Evolutionary conservation across 2,888 invertebrate genomes (phyloP), one percentile per base, ranked within the genome.

Genomic region (Nomada ruficornis): DNA sequence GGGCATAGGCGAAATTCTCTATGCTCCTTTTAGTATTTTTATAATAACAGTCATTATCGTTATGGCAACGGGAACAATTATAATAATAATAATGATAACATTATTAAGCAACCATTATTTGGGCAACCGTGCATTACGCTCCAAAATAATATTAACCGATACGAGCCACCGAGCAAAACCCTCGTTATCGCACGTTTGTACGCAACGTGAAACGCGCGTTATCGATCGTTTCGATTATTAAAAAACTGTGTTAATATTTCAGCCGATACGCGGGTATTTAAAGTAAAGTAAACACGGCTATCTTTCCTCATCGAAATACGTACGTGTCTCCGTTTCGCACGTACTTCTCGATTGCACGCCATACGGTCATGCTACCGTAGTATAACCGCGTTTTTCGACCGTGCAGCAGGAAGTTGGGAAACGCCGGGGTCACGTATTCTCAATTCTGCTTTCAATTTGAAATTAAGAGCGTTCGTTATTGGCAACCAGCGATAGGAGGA

Each of bases 401-500:
- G 11, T 15, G 11, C 15, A 2, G 4, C 55, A 18, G 47, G 55
- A 65, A 74, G 44, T 74, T 74, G 20, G 23, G 11, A 44, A 36
- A 26, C 20, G 2, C 4, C 52, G n/a, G 26, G 36, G 55, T 68
- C 67, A 55, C 55, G 78, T 50, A 54, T 20, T 55, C 36, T 13
- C n/a, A 9, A 9, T 26, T n/a, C 15, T 18, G 44, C 62, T 76
- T 67, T 78, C 78, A 65, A 80, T 80, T 80, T 71, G n/a, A 57
- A 50, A 70, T 79, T 47, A 64, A 78, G 59, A 64, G 59, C n/a
- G 18, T 5, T n/a, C 26, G 80, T 74, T 64, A 60, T 42, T 23
- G 64, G 65, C 26, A 57, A 23, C 47, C 18, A 20, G 42, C 47
- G 29, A 60, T 67, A 50, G 42, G 60, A 42, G 47, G 47, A 73